Evolutionary conservation across 2,888 invertebrate species (phyloP), one percentile per base, ranked within the genome.

Genomic region (Trilocha varians): DNA sequence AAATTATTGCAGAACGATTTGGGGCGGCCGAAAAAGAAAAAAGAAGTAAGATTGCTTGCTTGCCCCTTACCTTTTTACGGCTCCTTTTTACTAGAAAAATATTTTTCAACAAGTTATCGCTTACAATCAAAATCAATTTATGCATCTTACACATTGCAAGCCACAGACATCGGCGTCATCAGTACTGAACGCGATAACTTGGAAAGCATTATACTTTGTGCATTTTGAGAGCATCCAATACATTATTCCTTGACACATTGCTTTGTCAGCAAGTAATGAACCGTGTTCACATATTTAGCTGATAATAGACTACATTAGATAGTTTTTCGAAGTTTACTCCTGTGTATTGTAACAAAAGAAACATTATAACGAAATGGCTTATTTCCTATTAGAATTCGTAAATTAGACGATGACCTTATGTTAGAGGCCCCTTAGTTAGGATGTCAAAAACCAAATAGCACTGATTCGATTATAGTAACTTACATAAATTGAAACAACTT

Each of bases 1-100:
- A 78, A 84, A 79, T 70, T 71, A 90, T 92, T 92, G 88, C 92
- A 92, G 92, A 91, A 90, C 89, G 91, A 91, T 92, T 93, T 93
- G 93, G 95, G 95, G 93, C 94, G 95, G 92, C 93, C 94, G 94
- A 95, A 94, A 94, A 95, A 94, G 93, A 95, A 95, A 94, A 95
- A 95, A 95, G 95, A 95, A 94, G 95, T 95, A 95, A 95, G 95
- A 93, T 88, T 89, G 89, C 87, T 87, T 86, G 87, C 76, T 85
- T 86, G 86, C 84, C 86, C 87, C 82, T 82, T 83, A 82, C 78
- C 75, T 80, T 70, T 78, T 82, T 79, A 82, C 73, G 70, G 78
- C 78, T 85, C 83, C 78, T 84, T 86, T 70, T 80, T 72, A 70
- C 79, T 87, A 86, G 83, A 79, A 60, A 70, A 71, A 64, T 56